Evolutionary conservation across 2,113 vertebrate species (phyloP), one percentile per base, ranked within the genome.

Genomic region (Ochotona curzoniae): DNA sequence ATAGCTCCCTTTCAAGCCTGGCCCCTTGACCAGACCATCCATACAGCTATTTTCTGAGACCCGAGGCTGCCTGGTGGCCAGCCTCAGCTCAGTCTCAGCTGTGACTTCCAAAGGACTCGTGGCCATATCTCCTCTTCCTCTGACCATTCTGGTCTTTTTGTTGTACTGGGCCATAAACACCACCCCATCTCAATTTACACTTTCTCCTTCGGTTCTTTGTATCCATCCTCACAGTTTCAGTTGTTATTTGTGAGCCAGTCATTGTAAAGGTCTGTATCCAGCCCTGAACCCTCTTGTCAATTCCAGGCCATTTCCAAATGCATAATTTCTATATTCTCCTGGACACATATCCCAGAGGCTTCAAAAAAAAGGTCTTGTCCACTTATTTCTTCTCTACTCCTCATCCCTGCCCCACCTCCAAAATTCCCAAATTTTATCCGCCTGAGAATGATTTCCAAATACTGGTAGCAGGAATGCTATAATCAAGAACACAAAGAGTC

Each of bases 401-500:
- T 14, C 7, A 13, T 20, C 11, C 57, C n/a, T 44, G 38, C 38
- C 38, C 38, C 38, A 44, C 38, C 26, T 25, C 61, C 66, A 66
- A 95, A 88, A 93, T 86, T n/a, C 35, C 74, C 88, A 64, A 13
- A 47, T 71, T 89, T 94, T 89, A 91, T 89, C 60, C 32, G 90
- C 57, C 44, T 70, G 60, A 89, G 17, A 44, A 9, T 75, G 75
- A 66, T 81, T 87, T 87, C 92, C 63, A 94, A 94, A 83, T 70
- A 47, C 54, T 57, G 54, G 54, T 57, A 57, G 26, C 63, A 66
- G 38, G 85, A 95, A 80, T 90, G 78, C 47, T 87, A 74, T 94
- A 63, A 83, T 54, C 61, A 84, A 75, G 38, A 74, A 89, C 87
- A 64, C 44, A 35, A 15, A 18, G 15, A 5, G 30, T 35, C 13